Percentiles rank a stretch among this genome's conserved stretches.
Conservation (phyloP, 2,888 invertebrate genomes). For the Ommatoiulus sabulosus region DNA sequence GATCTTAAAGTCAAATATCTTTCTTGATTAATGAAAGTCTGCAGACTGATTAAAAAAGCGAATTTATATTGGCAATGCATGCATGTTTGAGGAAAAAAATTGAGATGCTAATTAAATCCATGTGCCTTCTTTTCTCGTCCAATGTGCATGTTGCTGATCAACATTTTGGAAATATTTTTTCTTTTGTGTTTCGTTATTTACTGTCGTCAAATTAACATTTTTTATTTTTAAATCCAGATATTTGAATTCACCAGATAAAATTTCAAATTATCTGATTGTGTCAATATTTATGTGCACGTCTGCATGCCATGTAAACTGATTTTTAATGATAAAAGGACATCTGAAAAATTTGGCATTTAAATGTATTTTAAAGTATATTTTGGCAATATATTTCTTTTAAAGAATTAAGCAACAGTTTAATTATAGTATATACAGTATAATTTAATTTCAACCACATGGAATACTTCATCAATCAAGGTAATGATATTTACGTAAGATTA, state of each 20-base stretch:
- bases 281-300: neutral
- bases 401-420: too few relatives aligned
- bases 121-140: neutral
- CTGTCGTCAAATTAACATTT: neutral
- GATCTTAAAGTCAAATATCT: constrained; percentile 5
- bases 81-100: neutral
- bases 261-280: neutral
- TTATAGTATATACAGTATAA: too few relatives aligned
- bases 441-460: too few relatives aligned
- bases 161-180: neutral
- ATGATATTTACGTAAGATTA: too few relatives aligned
- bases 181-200: neutral
- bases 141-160: neutral
- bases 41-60: neutral
- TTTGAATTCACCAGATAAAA: neutral
- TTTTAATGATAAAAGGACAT: neutral
- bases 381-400: too few relatives aligned
- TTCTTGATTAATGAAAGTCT: constrained; percentile 22
- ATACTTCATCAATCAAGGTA: too few relatives aligned
- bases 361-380: too few relatives aligned
- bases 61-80: neutral
- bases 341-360: too few relatives aligned
- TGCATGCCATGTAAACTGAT: neutral
- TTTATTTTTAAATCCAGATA: neutral
- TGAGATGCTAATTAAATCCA: neutral